Base-by-base conservation (phyloP, 2,113 vertebrate species). In the Petroica traversi region DNA sequence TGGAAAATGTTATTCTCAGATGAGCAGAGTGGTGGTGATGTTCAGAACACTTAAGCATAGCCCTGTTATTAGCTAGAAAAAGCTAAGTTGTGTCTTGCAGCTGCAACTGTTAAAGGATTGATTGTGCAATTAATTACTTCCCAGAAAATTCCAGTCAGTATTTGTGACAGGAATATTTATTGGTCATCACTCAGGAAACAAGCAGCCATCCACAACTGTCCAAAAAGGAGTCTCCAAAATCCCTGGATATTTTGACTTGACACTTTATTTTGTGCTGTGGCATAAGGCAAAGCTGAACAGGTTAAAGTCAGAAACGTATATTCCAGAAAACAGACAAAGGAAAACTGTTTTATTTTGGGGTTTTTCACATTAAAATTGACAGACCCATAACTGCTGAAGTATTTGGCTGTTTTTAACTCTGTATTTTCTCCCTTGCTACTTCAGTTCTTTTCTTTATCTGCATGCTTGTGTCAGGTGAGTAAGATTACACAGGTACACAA, bases 141-240 rank as follows among this genome's bases (percentile, higher is more conserved):
- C 66, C 84, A 87, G 69, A 92, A 96, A 81, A 72, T 87, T 89
- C 64, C 64, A 84, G 57, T 64, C 8, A 6, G 43, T 75, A 63
- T 81, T 89, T 95, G 76, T 84, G 64, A 95, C 43, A 61, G 69
- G 83, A 95, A 85, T 92, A 84, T 92, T 95, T 89, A 89, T 74
- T 63, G 64, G 25, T 51, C 59, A 87, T 77, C 40, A 19, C 64
- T 91, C 57, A 48, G 28, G 31, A 59, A 63, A 49, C 75, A 84
- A 74, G 5, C 43, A 88, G 34, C 18, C 34, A 59, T 18, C 31
- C 33, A 73, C 31, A 29, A n/a, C 0, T 74, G 46, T 40, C 45
- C 1, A 2, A 13, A 33, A 38, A 2, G 5, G 19, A 38, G 12
- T 41, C 41, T 41, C 41, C 41, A 41, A 41, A 73, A 63, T 1